phyloP scores from a whole-genome alignment of 2,888 invertebrate genomes.

The Thymelicus sylvestris region DNA sequence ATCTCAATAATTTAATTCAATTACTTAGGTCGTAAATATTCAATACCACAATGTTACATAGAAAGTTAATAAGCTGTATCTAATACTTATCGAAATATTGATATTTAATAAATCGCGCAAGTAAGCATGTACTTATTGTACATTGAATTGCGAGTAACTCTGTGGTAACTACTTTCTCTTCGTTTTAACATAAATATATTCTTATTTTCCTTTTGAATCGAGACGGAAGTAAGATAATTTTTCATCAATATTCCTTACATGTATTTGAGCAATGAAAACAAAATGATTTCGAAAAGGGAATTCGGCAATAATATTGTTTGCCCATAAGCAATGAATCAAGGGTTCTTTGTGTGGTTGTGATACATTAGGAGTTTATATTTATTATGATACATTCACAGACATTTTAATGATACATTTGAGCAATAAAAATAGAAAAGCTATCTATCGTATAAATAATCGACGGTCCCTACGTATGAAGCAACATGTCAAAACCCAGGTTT shows the following conservation, averaged over 20 bases:
- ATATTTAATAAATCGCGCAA: neutral
- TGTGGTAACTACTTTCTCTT: neutral
- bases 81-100: neutral
- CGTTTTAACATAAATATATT: neutral
- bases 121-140: neutral
- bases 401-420: slow-evolving; percentile 15
- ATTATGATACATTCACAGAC: neutral
- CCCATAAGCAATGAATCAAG: slow-evolving; percentile 26
- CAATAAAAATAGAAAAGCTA: slow-evolving; percentile 2
- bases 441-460: neutral
- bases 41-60: too few relatives aligned
- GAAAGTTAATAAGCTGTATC: too few relatives aligned
- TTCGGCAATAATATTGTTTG: slow-evolving; percentile 34
- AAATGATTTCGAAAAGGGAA: slow-evolving; percentile 23
- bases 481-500: too few relatives aligned
- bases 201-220: neutral
- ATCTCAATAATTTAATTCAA: too few relatives aligned
- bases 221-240: slow-evolving; percentile 25
- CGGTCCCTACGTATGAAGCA: too few relatives aligned
- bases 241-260: slow-evolving; percentile 36
- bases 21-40: too few relatives aligned
- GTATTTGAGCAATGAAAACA: slow-evolving; percentile 33
- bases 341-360: slow-evolving; percentile 24
- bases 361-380: slow-evolving; percentile 1
- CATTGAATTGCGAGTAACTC: slow-evolving; percentile 4